These are phyloP conservation scores for Cassiopea andromeda DNA, from an alignment of 30 jellyfish, hydroid and myxozoan genomes.

Conservation along the genomic window DNA sequence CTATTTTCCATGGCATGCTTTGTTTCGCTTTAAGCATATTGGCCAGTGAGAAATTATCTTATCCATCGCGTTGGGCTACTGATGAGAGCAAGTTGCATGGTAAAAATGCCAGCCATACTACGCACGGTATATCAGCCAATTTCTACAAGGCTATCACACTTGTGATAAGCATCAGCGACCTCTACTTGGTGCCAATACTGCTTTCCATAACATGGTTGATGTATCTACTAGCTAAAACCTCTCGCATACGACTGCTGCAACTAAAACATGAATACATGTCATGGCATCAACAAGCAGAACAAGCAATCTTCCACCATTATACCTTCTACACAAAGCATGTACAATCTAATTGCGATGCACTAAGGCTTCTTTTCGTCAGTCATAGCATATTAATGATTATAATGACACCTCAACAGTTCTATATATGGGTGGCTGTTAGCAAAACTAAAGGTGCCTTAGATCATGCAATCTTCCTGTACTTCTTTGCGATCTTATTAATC, in stretches of 20 bases:
- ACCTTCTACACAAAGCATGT: slow-evolving; percentile 3
- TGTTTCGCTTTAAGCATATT: neutral
- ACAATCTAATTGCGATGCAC: neutral
- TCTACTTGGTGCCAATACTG: neutral
- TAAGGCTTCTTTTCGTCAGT: slow-evolving; percentile 4
- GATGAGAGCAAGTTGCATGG: neutral
- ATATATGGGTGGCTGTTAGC: slow-evolving; percentile 8
- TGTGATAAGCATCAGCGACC: slow-evolving; percentile 19
- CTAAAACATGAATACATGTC: slow-evolving; percentile 2
- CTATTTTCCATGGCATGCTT: neutral
- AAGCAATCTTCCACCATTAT: slow-evolving; percentile 22
- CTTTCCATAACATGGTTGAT: slow-evolving; percentile 37
- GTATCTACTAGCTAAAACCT: slow-evolving; percentile 17
- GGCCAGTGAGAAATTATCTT: neutral
- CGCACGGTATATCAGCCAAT: neutral
- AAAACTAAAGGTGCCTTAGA: neutral
- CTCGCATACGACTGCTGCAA: slow-evolving; percentile 10
- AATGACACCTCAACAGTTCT: slow-evolving; percentile 25
- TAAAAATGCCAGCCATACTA: neutral
- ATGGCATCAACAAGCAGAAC: slow-evolving; percentile 37
- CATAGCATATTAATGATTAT: slow-evolving; percentile 30
- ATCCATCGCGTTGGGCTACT: neutral
- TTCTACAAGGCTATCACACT: neutral
- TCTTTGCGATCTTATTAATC: neutral
- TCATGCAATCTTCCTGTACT: neutral